Evolutionary conservation across 2,797 vertebrate species (phyloP).

Genomic region (Balearica regulorum): DNA sequence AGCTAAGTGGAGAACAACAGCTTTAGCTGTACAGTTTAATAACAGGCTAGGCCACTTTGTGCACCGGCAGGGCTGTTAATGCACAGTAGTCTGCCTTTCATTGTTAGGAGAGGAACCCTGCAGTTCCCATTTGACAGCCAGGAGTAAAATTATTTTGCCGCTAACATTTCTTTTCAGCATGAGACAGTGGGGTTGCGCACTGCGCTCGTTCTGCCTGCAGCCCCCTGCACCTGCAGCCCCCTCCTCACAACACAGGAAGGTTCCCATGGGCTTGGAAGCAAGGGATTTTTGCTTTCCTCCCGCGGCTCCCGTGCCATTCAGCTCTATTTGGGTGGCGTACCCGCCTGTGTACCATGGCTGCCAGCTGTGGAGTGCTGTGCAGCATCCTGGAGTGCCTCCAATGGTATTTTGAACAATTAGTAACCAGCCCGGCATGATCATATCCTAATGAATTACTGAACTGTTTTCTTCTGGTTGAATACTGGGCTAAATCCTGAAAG

Average conservation of each 20-base stretch:
- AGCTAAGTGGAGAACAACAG: slow-evolving; percentile 67
- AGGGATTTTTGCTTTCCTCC: slow-evolving; percentile 42
- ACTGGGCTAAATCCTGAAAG: slow-evolving; percentile 61
- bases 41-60: slow-evolving; percentile 58
- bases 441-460: slow-evolving; percentile 67
- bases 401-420: slow-evolving; percentile 65
- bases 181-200: neutral
- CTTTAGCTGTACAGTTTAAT: slow-evolving; percentile 66
- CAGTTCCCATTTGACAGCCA: slow-evolving; percentile 57
- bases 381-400: slow-evolving; percentile 65
- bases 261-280: slow-evolving; percentile 51
- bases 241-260: slow-evolving; percentile 25
- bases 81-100: slow-evolving; percentile 57
- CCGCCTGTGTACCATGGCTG: slow-evolving; percentile 20
- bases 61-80: slow-evolving; percentile 60
- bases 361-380: slow-evolving; percentile 64
- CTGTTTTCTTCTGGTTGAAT: slow-evolving; percentile 63
- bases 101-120: slow-evolving; percentile 52
- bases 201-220: slow-evolving; percentile 41
- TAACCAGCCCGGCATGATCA: slow-evolving; percentile 62
- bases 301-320: neutral
- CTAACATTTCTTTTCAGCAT: slow-evolving; percentile 22
- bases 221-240: slow-evolving; percentile 51
- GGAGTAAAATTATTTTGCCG: slow-evolving; percentile 38
- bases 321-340: slow-evolving; percentile 63